Conservation (phyloP, 2,888 invertebrate genomes). For the Callinectes sapidus region DNA sequence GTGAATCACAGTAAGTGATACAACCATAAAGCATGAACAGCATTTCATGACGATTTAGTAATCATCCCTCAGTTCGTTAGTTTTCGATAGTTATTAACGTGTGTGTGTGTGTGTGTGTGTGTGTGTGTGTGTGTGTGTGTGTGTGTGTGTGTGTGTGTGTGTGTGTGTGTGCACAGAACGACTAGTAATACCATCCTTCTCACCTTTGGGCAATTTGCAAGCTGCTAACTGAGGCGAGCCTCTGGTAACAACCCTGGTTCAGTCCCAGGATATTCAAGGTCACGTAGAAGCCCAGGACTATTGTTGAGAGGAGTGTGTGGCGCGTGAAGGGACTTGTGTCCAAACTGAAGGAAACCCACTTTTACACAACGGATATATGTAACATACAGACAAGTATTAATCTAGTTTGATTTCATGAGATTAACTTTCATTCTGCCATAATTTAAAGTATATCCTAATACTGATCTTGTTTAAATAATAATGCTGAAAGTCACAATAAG, state of each 20-base stretch:
- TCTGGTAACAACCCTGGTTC: background rate
- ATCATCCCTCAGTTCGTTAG: too few species aligned
- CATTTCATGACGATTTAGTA: too few species aligned
- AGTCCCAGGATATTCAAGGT: background rate
- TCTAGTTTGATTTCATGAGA: background rate
- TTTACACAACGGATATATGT: background rate
- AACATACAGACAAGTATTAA: background rate
- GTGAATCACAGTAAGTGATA: too few species aligned
- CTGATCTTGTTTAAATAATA: too few species aligned
- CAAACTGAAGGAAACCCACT: background rate
- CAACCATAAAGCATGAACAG: background rate
- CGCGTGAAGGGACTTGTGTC: conserved; percentile 31
- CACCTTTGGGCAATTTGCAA: conserved; percentile 22
- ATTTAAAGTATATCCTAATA: too few species aligned
- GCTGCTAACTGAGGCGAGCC: conserved; percentile 38
- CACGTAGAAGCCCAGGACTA: conserved; percentile 12
- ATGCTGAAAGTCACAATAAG: too few species aligned
- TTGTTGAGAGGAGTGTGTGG: conserved; percentile 36
- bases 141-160: too few species aligned
- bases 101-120: too few species aligned
- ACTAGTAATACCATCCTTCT: background rate
- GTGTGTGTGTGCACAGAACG: background rate
- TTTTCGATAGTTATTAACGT: too few species aligned
- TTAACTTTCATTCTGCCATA: too few species aligned
- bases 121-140: too few species aligned